A percentile compares a stretch with the other conserved stretches of the same genome.
phyloP scores from a whole-genome alignment of 2,888 invertebrate species.

The Sinentomon sp. region DNA sequence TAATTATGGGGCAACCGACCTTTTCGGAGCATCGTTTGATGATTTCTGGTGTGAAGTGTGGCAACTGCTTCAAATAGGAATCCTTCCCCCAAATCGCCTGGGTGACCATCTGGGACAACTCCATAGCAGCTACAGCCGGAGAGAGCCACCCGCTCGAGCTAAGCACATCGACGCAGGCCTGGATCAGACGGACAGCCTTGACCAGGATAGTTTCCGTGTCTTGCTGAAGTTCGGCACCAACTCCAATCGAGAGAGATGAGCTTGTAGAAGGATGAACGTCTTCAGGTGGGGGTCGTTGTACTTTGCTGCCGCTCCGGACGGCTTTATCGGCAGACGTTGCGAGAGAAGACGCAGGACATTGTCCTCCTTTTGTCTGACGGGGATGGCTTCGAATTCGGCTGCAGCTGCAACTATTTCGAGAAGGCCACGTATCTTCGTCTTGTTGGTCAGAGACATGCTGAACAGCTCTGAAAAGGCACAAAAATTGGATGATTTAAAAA shows the following conservation, averaged over 20 bases:
- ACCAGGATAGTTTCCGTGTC: conserved; percentile 75
- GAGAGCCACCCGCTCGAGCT: conserved; percentile 93
- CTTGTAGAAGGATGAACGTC: conserved; percentile 79
- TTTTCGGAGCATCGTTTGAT: conserved; percentile 75
- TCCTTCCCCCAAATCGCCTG: conserved; percentile 99
- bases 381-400: conserved; percentile 80
- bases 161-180: conserved; percentile 77
- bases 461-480: conserved; percentile 50
- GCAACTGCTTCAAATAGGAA: conserved; percentile 83
- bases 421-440: conserved; percentile 88
- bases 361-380: conserved; percentile 86
- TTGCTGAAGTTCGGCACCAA: conserved; percentile 81
- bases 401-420: conserved; percentile 95
- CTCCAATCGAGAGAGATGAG: conserved; percentile 78
- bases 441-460: conserved; percentile 79
- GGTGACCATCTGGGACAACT: conserved; percentile 96
- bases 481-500: background rate
- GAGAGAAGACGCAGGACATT: conserved; percentile 40
- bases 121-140: conserved; percentile 97
- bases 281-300: conserved; percentile 93
- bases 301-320: conserved; percentile 40
- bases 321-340: conserved; percentile 32
- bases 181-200: conserved; percentile 57
- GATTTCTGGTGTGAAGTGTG: conserved; percentile 69
- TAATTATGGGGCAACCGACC: conserved; percentile 27